Evolutionary conservation across 1,140 invertebrate genomes (phyloP), one percentile per base, ranked within the genome.

Genomic region (Drosophila kanapiae): DNA sequence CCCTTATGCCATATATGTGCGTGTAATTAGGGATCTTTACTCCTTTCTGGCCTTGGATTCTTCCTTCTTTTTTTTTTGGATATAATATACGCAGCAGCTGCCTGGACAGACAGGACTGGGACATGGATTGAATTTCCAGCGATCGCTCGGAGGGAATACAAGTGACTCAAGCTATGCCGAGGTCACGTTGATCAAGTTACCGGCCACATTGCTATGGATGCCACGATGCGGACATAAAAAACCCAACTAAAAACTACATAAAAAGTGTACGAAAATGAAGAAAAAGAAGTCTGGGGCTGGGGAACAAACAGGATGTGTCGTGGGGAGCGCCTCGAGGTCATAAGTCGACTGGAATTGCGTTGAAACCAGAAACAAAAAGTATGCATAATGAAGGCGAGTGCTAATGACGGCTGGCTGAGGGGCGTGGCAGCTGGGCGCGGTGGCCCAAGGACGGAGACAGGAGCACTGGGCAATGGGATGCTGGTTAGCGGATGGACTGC

Each of bases 111-210:
- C 23, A 23, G 23, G 18, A 23, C 23, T 2, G 23, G 51, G 18
- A 38, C 51, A 54, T 38, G 35, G 77, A 64, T 84, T 84, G 75
- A 80, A 53, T 84, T 85, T 78, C 82, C 72, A 57, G 78, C 45
- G 82, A 80, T 74, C 74, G 77, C 61, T 60, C 48, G 59, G 40
- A n/a, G 37, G 47, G 14, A 51, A 47, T 29, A 71, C n/a, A 49
- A 60, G 38, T 60, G 75, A 70, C 31, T 78, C 75, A 57, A 78
- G 75, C 54, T 49, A 59, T 47, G 42, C 27, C 76, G 65, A 78
- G 76, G 76, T 78, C 75, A 72, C 38, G 29, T 56, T 71, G 59
- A 78, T 78, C 75, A 78, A 71, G 67, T 78, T 78, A 78, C 76
- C 31, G 18, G 18, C 27, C 51, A 58, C 64, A 72, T 71, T 74